Conservation (phyloP, 92 coral and sea anemone species). For the Montipora capitata region DNA sequence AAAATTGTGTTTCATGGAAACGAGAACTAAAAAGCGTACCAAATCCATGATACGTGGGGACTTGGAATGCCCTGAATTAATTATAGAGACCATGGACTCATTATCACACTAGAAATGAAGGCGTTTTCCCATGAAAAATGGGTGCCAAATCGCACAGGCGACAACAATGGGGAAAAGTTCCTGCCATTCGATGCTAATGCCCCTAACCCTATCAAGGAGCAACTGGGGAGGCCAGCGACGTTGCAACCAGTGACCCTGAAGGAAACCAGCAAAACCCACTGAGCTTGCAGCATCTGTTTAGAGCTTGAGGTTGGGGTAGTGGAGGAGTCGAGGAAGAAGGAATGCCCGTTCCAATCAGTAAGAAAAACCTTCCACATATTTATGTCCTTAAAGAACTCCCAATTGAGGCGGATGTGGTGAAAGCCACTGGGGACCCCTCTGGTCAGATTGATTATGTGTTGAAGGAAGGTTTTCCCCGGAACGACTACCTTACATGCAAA, state of each 20-base stretch:
- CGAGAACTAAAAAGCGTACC: not conserved
- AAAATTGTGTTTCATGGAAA: not conserved
- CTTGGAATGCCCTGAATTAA: slow-evolving; percentile 59
- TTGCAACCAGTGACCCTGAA: slow-evolving; percentile 65
- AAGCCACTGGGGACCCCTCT: no score
- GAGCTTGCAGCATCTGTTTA: slow-evolving; percentile 76
- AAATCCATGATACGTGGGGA: slow-evolving; percentile 51
- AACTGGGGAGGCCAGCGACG: slow-evolving; percentile 66
- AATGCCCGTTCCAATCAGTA: no score
- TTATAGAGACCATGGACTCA: slow-evolving; percentile 58
- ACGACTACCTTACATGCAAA: no score
- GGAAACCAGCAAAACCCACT: slow-evolving; percentile 57
- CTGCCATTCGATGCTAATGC: slow-evolving; percentile 15
- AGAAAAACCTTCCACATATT: no score
- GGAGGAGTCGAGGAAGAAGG: no score
- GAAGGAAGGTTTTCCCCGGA: no score
- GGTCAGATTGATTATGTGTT: no score
- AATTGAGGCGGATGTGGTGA: no score
- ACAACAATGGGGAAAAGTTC: slow-evolving; percentile 2
- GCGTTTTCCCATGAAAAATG: slow-evolving; percentile 33
- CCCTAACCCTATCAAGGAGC: slow-evolving; percentile 34
- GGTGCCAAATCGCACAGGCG: not conserved
- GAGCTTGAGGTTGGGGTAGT: not conserved
- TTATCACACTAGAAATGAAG: slow-evolving; percentile 13
- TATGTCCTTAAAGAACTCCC: no score